Base-by-base conservation (phyloP, 2,888 invertebrate species). In the Hypomecis atomaria region DNA sequence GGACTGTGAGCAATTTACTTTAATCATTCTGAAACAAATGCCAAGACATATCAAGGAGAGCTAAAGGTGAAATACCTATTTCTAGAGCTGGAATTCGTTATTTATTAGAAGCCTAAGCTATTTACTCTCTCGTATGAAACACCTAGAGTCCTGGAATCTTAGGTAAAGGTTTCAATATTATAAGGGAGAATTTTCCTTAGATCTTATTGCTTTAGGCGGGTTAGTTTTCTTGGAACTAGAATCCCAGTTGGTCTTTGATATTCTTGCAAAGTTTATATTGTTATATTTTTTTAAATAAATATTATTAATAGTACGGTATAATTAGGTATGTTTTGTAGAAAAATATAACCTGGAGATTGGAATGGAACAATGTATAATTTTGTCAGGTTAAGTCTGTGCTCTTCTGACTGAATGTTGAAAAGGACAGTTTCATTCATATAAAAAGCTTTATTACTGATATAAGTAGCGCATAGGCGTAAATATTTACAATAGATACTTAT, bases 1-100 rank as follows among this genome's bases (percentile, higher is more conserved):
- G 40, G 23, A 44, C 45, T 58, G 43, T 13, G 49, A 60, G 48
- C 49, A 60, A 60, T 48, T 36, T 13, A 56, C 49, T 49, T 5
- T 8, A 49, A 37, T 37, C 49, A 45, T 4, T 47, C n/a, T 11
- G 1, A 37, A 37, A 49, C 5, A 40, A 23, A 40, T 9, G 23
- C 38, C 11, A 36, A 43, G 48, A 33, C 23, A 8, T 62, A 9
- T 40, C 49, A 54, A 63, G 47, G 59, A 45, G 42, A 58, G 52
- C 10, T 62, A 44, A 11, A 49, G 47, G 43, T 58, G 58, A 58
- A 43, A 47, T 37, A 37, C 11, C 40, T 33, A 3, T 6, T 11
- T 40, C 6, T 5, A 38, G 23, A 8, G 37, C 33, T 13, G 52
- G 52, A 40, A 40, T 45, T 37, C 11, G 55, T 45, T 23, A 55